These are phyloP conservation scores for Gymnocypris eckloni DNA, from an alignment of 2,797 vertebrate genomes.

Conservation along the genomic window DNA sequence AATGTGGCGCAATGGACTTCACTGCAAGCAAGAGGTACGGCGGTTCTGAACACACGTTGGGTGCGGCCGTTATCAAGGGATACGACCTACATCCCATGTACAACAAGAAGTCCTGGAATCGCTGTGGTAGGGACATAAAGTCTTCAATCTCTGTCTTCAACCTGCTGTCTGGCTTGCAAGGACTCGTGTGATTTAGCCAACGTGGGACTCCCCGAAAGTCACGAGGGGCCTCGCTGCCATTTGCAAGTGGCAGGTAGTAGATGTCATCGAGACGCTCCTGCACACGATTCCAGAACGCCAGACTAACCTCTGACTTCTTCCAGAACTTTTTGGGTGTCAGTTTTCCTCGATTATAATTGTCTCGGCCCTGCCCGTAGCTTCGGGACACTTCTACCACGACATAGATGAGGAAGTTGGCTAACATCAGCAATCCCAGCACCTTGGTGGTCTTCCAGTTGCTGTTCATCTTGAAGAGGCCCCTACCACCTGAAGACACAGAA, in stretches of 20 bases:
- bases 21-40: constrained; percentile 90
- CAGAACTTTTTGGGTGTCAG: constrained; percentile 82
- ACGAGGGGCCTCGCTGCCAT: constrained; percentile 56
- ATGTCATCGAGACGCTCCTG: constrained; percentile 85
- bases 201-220: constrained; percentile 65
- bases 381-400: constrained; percentile 83
- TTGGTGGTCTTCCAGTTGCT: constrained; percentile 79
- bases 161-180: constrained; percentile 80
- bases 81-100: constrained; percentile 90
- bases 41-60: constrained; percentile 76
- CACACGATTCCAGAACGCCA: constrained; percentile 89
- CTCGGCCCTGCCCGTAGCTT: constrained; percentile 73
- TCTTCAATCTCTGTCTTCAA: constrained; percentile 77
- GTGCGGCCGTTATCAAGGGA: constrained; percentile 83
- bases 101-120: constrained; percentile 90
- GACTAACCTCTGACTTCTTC: constrained; percentile 71
- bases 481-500: constrained; percentile 57
- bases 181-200: constrained; percentile 71
- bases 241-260: constrained; percentile 78
- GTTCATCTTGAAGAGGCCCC: constrained; percentile 81
- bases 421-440: constrained; percentile 83
- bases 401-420: constrained; percentile 86
- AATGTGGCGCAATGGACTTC: constrained; percentile 89
- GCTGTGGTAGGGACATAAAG: constrained; percentile 82
- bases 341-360: constrained; percentile 61